Percentiles rank a stretch among this genome's conserved stretches.
Conservation (phyloP, 2,888 invertebrate species). For the Sesia bembeciformis region DNA sequence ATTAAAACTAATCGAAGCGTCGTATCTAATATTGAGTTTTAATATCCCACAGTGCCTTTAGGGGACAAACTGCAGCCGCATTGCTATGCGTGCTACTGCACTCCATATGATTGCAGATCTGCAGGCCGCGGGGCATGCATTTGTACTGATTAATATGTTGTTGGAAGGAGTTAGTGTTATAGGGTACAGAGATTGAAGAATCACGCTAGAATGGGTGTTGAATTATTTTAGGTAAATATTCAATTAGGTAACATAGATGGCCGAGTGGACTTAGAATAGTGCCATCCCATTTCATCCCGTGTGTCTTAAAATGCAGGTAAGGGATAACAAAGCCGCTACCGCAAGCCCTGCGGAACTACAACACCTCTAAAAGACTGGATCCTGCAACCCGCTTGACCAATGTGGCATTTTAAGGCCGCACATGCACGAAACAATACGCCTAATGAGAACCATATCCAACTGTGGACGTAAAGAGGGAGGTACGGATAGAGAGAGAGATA, state of each 20-base stretch:
- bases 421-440: too few species aligned
- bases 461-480: too few species aligned
- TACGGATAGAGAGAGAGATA: too few species aligned
- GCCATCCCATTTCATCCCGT: too few species aligned
- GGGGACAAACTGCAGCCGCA: slow-evolving; percentile 11
- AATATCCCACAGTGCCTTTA: slow-evolving; percentile 1
- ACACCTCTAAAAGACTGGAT: too few species aligned
- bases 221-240: not conserved
- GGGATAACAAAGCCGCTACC: too few species aligned
- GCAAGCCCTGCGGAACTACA: too few species aligned
- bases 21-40: not conserved
- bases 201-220: not conserved
- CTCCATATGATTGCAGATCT: slow-evolving; percentile 16
- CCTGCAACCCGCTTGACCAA: too few species aligned
- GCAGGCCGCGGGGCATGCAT: slow-evolving; percentile 5
- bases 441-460: too few species aligned
- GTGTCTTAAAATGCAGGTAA: too few species aligned
- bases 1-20: not conserved
- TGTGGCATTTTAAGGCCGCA: too few species aligned
- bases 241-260: not conserved
- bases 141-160: slow-evolving; percentile 12
- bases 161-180: not conserved
- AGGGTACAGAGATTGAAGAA: slow-evolving; percentile 2
- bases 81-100: slow-evolving; percentile 5
- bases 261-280: too few species aligned